Percentiles rank a stretch among this genome's conserved stretches.
These are phyloP conservation scores for Penaeus indicus DNA, from an alignment of 1,140 invertebrate genomes.

Conservation along the genomic window DNA sequence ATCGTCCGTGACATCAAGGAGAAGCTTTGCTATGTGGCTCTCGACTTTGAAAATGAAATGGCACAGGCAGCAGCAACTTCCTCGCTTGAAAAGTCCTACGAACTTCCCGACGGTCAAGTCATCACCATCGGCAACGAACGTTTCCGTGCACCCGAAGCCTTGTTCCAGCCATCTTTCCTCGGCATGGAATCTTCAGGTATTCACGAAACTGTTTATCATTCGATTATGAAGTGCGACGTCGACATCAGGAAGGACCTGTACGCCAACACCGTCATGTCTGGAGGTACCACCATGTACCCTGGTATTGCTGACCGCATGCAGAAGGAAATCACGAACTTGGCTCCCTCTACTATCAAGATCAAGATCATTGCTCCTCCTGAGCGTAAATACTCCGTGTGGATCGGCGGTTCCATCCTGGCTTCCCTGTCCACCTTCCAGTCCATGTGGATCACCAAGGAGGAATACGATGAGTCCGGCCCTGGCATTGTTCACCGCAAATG, in stretches of 20 bases:
- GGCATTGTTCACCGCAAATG: constrained; percentile 61
- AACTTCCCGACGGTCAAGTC: too few species aligned
- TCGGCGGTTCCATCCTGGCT: constrained; percentile 61
- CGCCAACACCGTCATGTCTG: constrained; percentile 79
- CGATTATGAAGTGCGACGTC: constrained; percentile 73
- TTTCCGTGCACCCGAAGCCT: constrained; percentile 85
- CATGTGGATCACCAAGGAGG: constrained; percentile 63
- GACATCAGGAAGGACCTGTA: constrained; percentile 83
- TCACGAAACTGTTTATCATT: too few species aligned
- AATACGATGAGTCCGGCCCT: constrained; percentile 59
- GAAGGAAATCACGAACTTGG: constrained; percentile 71
- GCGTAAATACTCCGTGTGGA: constrained; percentile 62
- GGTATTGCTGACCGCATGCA: constrained; percentile 76
- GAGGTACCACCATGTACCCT: constrained; percentile 77
- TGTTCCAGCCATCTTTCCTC: constrained; percentile 83
- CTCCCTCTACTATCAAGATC: constrained; percentile 62
- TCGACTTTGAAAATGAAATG: too few species aligned
- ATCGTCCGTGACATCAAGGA: constrained; percentile 82
- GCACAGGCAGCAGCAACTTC: constrained; percentile 81
- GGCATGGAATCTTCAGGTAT: constrained; percentile 76
- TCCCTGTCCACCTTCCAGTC: constrained; percentile 62
- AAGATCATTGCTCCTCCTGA: constrained; percentile 59
- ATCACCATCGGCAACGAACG: too few species aligned
- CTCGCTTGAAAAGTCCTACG: constrained; percentile 71
- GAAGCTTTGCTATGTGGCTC: too few species aligned